A percentile compares a stretch with the other conserved stretches of the same genome.
phyloP scores from a whole-genome alignment of 1,140 invertebrate species.

The Papilio dardanus region DNA sequence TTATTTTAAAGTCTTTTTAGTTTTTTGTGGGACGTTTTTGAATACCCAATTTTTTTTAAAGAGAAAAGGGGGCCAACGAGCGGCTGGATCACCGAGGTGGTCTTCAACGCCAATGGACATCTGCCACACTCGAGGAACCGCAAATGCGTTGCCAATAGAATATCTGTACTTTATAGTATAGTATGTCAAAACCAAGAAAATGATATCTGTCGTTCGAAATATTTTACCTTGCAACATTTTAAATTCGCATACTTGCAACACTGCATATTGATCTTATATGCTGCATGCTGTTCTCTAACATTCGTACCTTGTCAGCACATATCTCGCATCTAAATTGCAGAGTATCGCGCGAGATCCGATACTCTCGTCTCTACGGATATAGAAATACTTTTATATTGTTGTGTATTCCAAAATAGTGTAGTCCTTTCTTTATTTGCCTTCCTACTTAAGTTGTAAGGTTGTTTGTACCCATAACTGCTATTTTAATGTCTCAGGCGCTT shows the following conservation, averaged over 20 bases:
- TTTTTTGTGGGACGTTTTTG: too few relatives aligned
- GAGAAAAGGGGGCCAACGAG: too few relatives aligned
- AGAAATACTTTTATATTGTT: neutral
- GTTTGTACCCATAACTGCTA: too few relatives aligned
- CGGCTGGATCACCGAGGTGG: too few relatives aligned
- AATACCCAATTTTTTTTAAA: too few relatives aligned
- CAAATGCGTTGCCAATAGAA: too few relatives aligned
- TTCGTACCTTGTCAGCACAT: neutral
- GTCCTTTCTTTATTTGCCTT: neutral
- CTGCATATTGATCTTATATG: neutral
- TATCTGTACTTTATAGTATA: too few relatives aligned
- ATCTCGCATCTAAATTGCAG: constrained; percentile 1
- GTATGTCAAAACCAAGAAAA: neutral
- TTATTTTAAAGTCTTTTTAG: too few relatives aligned
- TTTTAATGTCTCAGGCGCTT: too few relatives aligned
- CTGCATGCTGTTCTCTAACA: neutral
- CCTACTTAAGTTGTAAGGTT: too few relatives aligned
- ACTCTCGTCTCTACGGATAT: neutral
- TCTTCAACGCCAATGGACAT: too few relatives aligned
- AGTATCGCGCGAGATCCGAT: neutral
- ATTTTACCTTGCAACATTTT: neutral
- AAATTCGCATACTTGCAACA: constrained; percentile 9
- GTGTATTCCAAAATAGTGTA: neutral
- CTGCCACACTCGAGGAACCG: too few relatives aligned
- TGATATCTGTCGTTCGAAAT: neutral